Conservation (phyloP, 2,797 vertebrate species). For the Nothura maculosa region DNA sequence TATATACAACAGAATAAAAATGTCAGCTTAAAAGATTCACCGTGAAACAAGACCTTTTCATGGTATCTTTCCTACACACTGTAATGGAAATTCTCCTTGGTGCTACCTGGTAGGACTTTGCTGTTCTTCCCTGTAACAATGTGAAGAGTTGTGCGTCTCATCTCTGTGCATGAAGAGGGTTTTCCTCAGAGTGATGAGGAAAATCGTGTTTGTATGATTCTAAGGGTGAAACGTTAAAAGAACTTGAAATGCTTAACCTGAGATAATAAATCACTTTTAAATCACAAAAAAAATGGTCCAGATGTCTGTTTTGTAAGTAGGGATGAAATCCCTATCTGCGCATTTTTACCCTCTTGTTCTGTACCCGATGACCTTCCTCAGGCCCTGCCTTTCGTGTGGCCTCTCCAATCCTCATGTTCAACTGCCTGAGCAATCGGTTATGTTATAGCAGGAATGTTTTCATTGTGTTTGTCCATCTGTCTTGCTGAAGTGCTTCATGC, state of each 20-base stretch:
- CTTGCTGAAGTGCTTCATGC: not conserved
- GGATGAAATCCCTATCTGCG: rapidly evolving
- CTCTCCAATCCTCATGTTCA: not conserved
- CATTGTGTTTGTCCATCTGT: not conserved
- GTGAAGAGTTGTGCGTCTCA: constrained; percentile 8
- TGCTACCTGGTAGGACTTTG: not conserved
- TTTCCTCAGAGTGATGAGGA: not conserved
- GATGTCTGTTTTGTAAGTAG: not conserved
- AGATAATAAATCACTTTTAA: constrained; percentile 42
- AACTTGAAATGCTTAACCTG: not conserved
- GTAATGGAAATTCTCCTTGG: constrained; percentile 44
- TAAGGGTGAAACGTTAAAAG: not conserved
- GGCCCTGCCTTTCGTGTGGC: too few relatives aligned
- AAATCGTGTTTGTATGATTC: not conserved
- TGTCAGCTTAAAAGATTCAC: not conserved
- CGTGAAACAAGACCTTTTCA: not conserved
- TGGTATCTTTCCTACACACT: not conserved
- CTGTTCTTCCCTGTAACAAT: constrained; percentile 16
- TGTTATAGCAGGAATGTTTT: not conserved
- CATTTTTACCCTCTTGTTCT: rapidly evolving
- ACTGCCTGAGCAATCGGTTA: not conserved
- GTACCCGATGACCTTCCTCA: rapidly evolving
- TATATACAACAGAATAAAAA: not conserved
- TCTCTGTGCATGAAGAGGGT: not conserved
- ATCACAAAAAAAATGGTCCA: not conserved